These are phyloP conservation scores for Zingel zingel DNA, from an alignment of 2,113 vertebrate species.

Conservation along the genomic window DNA sequence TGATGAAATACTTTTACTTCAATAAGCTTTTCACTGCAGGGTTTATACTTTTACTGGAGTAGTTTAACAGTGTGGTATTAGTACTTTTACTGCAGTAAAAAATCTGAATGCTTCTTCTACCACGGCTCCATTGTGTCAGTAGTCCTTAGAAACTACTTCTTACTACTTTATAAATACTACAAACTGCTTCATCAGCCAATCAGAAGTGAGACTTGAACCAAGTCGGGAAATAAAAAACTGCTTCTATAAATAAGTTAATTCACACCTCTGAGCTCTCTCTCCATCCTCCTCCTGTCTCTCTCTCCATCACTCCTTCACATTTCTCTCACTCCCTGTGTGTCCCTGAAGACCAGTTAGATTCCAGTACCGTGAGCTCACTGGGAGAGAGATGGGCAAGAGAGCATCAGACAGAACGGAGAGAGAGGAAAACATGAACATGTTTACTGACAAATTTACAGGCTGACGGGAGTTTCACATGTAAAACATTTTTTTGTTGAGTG, in stretches of 20 bases:
- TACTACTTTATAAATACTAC: neutral
- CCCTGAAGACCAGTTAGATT: constrained; percentile 5
- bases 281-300: constrained; percentile 3
- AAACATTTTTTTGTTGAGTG: constrained; percentile 4
- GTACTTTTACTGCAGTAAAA: neutral
- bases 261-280: constrained; percentile 26
- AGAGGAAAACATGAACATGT: neutral
- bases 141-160: too few species aligned
- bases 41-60: neutral
- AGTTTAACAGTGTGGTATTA: neutral
- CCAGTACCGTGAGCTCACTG: neutral
- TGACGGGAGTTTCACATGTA: neutral
- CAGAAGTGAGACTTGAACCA: neutral
- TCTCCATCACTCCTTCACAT: constrained; percentile 13
- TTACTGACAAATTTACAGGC: neutral
- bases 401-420: neutral
- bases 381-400: neutral
- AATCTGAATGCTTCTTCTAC: too few species aligned
- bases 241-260: constrained; percentile 32
- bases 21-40: neutral
- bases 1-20: too few species aligned
- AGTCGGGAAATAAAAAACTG: constrained; percentile 14
- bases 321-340: constrained; percentile 2
- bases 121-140: too few species aligned
- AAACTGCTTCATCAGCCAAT: neutral